phyloP scores from a whole-genome alignment of 2,888 invertebrate species.

The Thelaira solivaga region DNA sequence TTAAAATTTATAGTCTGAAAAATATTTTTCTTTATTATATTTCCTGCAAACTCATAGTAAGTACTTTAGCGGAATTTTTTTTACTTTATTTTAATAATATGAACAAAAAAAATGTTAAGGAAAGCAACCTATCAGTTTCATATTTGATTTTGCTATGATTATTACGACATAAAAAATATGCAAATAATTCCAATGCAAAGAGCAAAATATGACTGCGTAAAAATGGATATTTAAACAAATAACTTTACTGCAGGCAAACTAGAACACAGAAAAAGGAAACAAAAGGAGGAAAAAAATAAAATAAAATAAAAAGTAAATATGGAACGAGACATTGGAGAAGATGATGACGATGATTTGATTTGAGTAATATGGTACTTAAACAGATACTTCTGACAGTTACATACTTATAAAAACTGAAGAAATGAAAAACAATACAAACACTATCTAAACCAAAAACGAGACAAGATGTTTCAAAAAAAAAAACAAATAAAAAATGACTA shows the following conservation, averaged over 20 bases:
- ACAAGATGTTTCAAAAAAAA: not conserved
- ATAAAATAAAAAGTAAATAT: too few species aligned
- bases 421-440: not conserved
- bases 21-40: too few species aligned
- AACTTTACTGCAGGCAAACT: not conserved
- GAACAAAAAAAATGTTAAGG: too few species aligned
- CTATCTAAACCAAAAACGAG: slow-evolving; percentile 33
- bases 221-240: slow-evolving; percentile 25
- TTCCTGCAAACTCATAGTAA: too few species aligned
- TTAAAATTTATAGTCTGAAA: too few species aligned
- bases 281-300: not conserved
- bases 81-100: slow-evolving; percentile 1
- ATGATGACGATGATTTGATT: slow-evolving; percentile 60
- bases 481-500: not conserved
- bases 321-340: slow-evolving; percentile 39
- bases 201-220: not conserved
- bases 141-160: slow-evolving; percentile 59
- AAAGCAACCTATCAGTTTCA: slow-evolving; percentile 56
- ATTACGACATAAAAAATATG: slow-evolving; percentile 19
- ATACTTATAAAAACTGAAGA: slow-evolving; percentile 21
- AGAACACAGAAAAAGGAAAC: not conserved
- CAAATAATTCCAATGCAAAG: slow-evolving; percentile 46
- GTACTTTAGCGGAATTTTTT: not conserved
- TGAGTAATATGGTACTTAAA: slow-evolving; percentile 59
- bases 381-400: slow-evolving; percentile 57